phyloP scores from a whole-genome alignment of 2,113 vertebrate species.

The Dasyornis broadbenti region DNA sequence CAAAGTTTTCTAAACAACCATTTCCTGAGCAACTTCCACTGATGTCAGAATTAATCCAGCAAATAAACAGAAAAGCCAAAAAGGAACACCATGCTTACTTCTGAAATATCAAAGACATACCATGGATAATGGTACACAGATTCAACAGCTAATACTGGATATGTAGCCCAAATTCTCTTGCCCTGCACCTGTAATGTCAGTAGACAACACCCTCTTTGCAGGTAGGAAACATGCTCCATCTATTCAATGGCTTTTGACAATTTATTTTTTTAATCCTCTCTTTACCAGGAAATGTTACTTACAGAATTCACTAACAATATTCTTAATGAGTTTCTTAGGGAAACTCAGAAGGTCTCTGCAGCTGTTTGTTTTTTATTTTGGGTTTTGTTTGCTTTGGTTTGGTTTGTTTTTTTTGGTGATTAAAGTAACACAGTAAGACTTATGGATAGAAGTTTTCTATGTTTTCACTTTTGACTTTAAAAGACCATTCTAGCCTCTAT shows the following conservation, averaged over 20 bases:
- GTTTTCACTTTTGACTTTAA: neutral
- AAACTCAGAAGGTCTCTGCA: neutral
- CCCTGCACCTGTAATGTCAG: neutral
- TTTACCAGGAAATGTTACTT: neutral
- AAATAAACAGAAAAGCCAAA: constrained; percentile 25
- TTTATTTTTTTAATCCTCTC: neutral
- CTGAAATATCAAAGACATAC: neutral
- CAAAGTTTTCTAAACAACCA: constrained; percentile 25
- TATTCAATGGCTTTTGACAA: neutral
- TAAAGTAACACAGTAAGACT: neutral
- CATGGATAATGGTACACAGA: neutral
- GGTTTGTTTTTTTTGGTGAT: neutral
- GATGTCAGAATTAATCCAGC: constrained; percentile 18
- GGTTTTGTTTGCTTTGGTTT: neutral
- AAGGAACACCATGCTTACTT: neutral
- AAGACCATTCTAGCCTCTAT: neutral
- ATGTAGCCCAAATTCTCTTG: neutral
- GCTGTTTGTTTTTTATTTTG: neutral
- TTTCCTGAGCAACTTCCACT: constrained; percentile 39
- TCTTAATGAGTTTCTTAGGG: neutral
- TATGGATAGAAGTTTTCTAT: neutral
- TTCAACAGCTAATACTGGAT: neutral
- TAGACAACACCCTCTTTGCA: neutral
- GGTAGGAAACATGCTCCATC: neutral
- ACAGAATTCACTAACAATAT: neutral